Conservation (phyloP, 2,888 invertebrate genomes). For the Drosophila koepferae region DNA sequence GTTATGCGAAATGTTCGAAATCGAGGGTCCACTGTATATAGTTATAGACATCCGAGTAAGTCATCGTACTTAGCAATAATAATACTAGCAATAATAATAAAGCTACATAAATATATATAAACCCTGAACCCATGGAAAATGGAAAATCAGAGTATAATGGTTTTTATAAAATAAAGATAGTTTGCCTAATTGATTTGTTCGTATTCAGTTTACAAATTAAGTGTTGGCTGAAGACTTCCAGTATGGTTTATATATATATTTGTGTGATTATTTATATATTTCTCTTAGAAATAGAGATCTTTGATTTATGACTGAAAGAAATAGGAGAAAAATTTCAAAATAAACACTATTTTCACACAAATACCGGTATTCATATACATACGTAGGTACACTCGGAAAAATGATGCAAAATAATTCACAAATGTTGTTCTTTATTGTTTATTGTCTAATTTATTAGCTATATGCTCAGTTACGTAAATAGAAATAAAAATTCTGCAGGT, state of each 20-base stretch:
- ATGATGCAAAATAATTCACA: conserved; percentile 15
- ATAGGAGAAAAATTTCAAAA: background rate
- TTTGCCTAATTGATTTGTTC: background rate
- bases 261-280: background rate
- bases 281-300: background rate
- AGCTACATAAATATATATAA: too few species aligned
- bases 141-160: too few species aligned
- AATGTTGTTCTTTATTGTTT: conserved; percentile 16
- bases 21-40: too few species aligned
- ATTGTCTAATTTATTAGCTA: conserved; percentile 49
- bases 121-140: too few species aligned
- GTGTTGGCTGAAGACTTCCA: background rate
- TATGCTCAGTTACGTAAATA: conserved; percentile 33
- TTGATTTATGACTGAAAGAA: background rate
- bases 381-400: background rate
- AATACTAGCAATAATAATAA: too few species aligned
- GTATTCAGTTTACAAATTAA: too few species aligned
- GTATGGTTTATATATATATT: background rate
- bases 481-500: conserved; percentile 43
- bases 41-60: too few species aligned
- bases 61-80: background rate
- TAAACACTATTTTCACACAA: background rate
- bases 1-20: too few species aligned
- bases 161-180: too few species aligned
- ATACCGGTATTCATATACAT: background rate